Conservation (phyloP, 1,140 invertebrate species). For the Ruditapes philippinarum region DNA sequence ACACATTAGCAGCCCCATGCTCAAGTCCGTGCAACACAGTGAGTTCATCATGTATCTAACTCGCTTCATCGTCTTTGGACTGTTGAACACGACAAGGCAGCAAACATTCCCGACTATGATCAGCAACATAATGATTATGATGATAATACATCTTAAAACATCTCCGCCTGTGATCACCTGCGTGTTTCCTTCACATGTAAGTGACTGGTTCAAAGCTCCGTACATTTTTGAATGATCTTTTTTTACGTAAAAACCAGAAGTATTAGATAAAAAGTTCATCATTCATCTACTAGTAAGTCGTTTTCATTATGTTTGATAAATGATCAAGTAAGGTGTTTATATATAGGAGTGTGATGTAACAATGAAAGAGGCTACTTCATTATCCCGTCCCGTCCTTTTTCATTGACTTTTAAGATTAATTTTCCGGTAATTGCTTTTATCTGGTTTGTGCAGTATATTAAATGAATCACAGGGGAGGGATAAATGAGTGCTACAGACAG, state of each 20-base stretch:
- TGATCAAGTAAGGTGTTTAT: too few relatives aligned
- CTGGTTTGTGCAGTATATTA: too few relatives aligned
- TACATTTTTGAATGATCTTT: not conserved
- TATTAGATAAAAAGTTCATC: too few relatives aligned
- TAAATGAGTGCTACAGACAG: too few relatives aligned
- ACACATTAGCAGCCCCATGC: constrained; percentile 66
- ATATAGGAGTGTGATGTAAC: too few relatives aligned
- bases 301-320: too few relatives aligned
- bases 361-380: too few relatives aligned
- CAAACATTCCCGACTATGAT: constrained; percentile 68
- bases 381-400: too few relatives aligned
- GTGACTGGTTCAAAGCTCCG: constrained; percentile 36
- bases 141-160: constrained; percentile 46
- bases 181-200: constrained; percentile 51
- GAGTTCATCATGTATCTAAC: constrained; percentile 69
- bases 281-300: too few relatives aligned
- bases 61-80: constrained; percentile 46
- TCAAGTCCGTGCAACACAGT: constrained; percentile 68
- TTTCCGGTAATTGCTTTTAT: too few relatives aligned
- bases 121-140: constrained; percentile 50
- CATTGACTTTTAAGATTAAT: not conserved
- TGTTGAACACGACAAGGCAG: constrained; percentile 65
- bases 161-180: constrained; percentile 29
- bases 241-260: too few relatives aligned
- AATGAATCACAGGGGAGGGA: too few relatives aligned